Percentiles rank a stretch among this genome's conserved stretches.
Conservation (phyloP, 2,888 invertebrate genomes). For the Limenitis camilla region DNA sequence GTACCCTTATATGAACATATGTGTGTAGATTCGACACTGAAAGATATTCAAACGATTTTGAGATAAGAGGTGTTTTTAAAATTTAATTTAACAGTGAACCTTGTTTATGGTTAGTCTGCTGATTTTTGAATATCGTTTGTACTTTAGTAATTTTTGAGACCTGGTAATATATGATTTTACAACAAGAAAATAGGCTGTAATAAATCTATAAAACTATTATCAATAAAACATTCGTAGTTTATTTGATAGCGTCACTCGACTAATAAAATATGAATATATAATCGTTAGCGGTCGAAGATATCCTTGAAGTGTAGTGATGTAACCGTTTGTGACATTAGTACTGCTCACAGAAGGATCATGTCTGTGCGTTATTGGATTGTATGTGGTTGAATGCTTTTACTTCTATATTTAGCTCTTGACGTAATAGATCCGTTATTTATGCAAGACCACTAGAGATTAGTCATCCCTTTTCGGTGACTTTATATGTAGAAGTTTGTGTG, state of each 20-base stretch:
- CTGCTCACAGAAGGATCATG: constrained; percentile 8
- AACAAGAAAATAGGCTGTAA: too few species aligned
- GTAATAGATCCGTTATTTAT: not conserved
- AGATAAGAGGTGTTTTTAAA: too few species aligned
- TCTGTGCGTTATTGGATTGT: constrained; percentile 15
- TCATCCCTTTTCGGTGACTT: not conserved
- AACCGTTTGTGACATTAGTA: constrained; percentile 14
- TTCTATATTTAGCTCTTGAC: constrained; percentile 7
- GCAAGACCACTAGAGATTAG: not conserved
- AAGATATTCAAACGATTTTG: too few species aligned
- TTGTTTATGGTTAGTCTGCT: too few species aligned
- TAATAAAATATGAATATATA: constrained; percentile 1
- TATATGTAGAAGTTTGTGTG: not conserved
- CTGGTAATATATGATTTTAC: too few species aligned
- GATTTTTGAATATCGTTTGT: too few species aligned
- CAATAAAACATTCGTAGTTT: not conserved
- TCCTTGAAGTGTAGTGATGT: constrained; percentile 17
- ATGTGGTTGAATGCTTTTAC: constrained; percentile 7
- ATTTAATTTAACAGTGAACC: too few species aligned
- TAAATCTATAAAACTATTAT: not conserved
- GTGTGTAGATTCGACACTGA: too few species aligned
- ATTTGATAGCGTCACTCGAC: not conserved
- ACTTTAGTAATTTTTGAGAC: too few species aligned
- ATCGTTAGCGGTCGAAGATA: constrained; percentile 6
- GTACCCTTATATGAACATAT: too few species aligned